Base-by-base conservation (phyloP, 1,140 invertebrate species). In the Diorhabda sublineata region DNA sequence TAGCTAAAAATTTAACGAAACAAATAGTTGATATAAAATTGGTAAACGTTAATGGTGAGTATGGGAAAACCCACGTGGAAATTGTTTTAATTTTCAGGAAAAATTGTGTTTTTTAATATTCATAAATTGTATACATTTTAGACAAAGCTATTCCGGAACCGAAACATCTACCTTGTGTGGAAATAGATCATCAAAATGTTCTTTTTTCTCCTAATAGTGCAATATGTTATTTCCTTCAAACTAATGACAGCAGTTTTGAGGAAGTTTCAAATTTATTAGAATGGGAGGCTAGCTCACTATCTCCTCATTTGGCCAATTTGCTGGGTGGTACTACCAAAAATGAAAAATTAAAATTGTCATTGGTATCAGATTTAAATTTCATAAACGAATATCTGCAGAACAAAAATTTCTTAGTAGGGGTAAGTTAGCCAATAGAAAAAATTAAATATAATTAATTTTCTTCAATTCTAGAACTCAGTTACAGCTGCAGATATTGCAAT, bases 261-360 rank as follows among this genome's bases (percentile, higher is more conserved):
- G 61, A 75, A 67, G 84, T 85, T 57, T 84, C 87, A 66, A 85
- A 88, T 79, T 90, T 90, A 87, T 79, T 91, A 62, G 91, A 94
- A 81, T 93, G 91, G 90, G 91, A 93, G 70, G 82, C 87, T 58
- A 85, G 86, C 7, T 82, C 87, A 58, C 84, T 93, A 56, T 84
- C 88, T 69, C 90, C 91, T 60, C 81, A 81, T 9, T 76, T 86
- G 64, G 76, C 80, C 6, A 75, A 79, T 58, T 78, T 82, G 4
- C 77, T 87, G 61, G 76, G 82, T 3, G 79, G 77, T 8, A 77
- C 81, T 6, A 83, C 84, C 71, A 79, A 82, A 66, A 81, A 81
- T 26, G 76, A 86, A 2, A 84, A 85, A 69, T 76, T 84, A 3
- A 81, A 84, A 64, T 81, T 82, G 56, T 77, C 80, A 42, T 76